Conservation (phyloP, 1,140 invertebrate genomes). For the Parapsyche elsis region DNA sequence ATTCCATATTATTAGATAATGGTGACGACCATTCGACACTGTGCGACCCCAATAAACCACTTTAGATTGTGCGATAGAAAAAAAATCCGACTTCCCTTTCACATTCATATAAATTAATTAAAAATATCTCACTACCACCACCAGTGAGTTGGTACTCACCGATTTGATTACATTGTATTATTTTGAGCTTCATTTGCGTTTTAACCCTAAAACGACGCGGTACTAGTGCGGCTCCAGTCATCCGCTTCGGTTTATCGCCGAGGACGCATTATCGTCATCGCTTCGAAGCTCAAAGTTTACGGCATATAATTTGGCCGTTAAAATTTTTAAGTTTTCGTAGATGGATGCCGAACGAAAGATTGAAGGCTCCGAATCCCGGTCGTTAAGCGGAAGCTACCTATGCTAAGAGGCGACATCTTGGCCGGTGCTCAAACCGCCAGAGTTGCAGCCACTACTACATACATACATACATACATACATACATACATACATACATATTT, state of each 20-base stretch:
- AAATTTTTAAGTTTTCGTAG: constrained; percentile 50
- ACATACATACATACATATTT: background rate
- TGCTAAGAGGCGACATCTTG: constrained; percentile 39
- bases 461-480: background rate
- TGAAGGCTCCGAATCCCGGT: constrained; percentile 2
- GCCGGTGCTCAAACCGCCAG: constrained; percentile 32
- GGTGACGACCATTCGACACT: background rate
- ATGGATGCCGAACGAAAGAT: background rate
- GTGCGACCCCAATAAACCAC: background rate
- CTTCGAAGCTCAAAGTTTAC: constrained; percentile 42
- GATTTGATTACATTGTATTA: too few relatives aligned
- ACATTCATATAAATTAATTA: background rate
- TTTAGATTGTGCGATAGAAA: background rate
- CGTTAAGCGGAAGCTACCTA: constrained; percentile 40
- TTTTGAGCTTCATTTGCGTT: too few relatives aligned
- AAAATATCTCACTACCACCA: too few relatives aligned
- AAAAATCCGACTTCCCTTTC: background rate
- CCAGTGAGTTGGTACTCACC: too few relatives aligned
- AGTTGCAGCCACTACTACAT: background rate
- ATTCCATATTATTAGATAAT: background rate
- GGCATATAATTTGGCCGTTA: constrained; percentile 51
- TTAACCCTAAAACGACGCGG: too few relatives aligned
- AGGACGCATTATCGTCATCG: constrained; percentile 45
- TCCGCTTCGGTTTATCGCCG: constrained; percentile 44
- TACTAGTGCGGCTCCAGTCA: too few relatives aligned